Evolutionary conservation across 2,797 vertebrate species (phyloP).

Genomic region (Alcedo quadribrachys): DNA sequence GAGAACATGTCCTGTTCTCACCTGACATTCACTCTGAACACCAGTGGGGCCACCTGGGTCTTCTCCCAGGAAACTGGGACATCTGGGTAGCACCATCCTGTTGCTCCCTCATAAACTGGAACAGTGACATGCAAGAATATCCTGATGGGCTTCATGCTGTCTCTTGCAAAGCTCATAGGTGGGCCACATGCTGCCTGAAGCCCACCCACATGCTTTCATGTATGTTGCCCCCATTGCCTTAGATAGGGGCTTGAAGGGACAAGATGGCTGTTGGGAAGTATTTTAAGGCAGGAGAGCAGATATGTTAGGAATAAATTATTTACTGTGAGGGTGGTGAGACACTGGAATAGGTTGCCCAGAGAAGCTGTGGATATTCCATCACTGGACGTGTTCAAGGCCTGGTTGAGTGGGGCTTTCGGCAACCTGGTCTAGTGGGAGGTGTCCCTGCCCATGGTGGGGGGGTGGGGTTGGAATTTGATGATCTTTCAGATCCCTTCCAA

Average conservation of each 20-base stretch:
- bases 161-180: not conserved
- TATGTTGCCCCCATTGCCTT: not conserved
- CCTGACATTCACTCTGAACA: not conserved
- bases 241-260: not conserved
- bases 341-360: not conserved
- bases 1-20: not conserved
- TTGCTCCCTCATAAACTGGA: not conserved
- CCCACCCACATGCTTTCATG: accelerated
- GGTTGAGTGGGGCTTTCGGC: not conserved
- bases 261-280: not conserved
- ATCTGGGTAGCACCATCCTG: not conserved
- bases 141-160: not conserved
- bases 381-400: not conserved
- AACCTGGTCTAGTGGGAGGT: not conserved
- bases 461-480: not conserved
- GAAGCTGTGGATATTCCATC: not conserved
- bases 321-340: not conserved
- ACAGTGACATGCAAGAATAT: not conserved
- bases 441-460: not conserved
- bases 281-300: not conserved
- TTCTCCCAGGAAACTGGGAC: not conserved
- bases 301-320: not conserved
- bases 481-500: not conserved
- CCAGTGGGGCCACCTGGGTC: not conserved
- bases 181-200: not conserved